Conservation (phyloP, 2,797 vertebrate species). For the Anisognathus igniventris region DNA sequence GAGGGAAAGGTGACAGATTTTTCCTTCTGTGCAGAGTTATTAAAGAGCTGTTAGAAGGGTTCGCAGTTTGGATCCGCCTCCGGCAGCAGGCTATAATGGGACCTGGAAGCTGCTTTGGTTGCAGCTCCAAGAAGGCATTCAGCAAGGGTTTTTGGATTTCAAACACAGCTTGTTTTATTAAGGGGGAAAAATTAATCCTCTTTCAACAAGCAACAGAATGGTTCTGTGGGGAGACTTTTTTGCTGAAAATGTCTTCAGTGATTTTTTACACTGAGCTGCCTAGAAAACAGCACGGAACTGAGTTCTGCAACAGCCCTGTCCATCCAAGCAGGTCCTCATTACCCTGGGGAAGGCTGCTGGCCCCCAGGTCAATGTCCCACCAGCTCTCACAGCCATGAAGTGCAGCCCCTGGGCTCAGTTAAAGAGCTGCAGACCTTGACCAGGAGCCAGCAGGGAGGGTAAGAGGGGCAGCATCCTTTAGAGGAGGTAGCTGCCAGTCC, state of each 20-base stretch:
- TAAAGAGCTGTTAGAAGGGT: constrained; percentile 59
- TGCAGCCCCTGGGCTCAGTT: neutral
- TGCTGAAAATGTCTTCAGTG: neutral
- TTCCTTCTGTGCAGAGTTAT: constrained; percentile 54
- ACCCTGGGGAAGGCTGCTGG: neutral
- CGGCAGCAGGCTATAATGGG: constrained; percentile 52
- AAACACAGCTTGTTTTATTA: constrained; percentile 35
- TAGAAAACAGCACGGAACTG: neutral
- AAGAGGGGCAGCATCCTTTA: neutral
- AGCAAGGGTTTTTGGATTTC: constrained; percentile 29
- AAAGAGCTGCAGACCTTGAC: neutral
- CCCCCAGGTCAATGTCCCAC: neutral
- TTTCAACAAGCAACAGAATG: neutral
- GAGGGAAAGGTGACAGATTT: constrained; percentile 68
- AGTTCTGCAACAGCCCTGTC: neutral
- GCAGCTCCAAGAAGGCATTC: constrained; percentile 52
- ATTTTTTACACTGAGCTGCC: neutral
- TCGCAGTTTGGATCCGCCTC: constrained; percentile 49
- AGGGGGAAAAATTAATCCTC: constrained; percentile 53
- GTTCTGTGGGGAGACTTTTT: neutral
- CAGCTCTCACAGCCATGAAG: neutral
- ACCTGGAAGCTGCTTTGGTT: constrained; percentile 46
- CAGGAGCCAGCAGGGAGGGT: neutral
- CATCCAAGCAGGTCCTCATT: neutral
- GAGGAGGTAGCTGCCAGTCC: neutral